Conservation (phyloP, 1,140 invertebrate genomes). For the Drosophila auraria region DNA sequence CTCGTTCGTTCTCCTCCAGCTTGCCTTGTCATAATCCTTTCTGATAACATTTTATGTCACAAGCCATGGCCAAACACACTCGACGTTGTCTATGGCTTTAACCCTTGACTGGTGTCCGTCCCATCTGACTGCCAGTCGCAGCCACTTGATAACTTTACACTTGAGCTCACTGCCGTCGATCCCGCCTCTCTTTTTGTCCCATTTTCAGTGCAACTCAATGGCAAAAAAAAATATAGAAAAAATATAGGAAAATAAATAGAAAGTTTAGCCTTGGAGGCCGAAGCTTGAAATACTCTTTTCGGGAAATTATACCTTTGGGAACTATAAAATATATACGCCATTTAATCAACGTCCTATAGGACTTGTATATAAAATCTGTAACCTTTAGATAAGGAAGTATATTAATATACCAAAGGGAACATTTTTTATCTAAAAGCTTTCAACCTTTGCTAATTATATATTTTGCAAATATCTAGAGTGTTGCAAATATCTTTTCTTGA, state of each 20-base stretch:
- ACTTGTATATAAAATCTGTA: no score
- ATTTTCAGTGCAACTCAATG: constrained; percentile 54
- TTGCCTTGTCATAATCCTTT: constrained; percentile 77
- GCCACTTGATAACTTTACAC: constrained; percentile 80
- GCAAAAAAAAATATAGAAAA: constrained; percentile 27
- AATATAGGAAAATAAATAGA: background rate
- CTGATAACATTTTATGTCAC: constrained; percentile 82
- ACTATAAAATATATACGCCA: background rate
- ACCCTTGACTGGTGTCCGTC: constrained; percentile 63
- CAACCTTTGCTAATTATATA: no score
- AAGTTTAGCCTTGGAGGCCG: background rate
- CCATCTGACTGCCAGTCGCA: constrained; percentile 48
- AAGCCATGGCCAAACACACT: constrained; percentile 79
- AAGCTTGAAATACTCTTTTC: background rate
- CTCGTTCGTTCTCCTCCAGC: constrained; percentile 7
- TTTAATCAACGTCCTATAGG: background rate
- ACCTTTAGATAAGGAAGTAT: no score
- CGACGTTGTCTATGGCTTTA: constrained; percentile 76
- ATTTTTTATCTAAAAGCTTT: no score
- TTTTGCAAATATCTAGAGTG: no score
- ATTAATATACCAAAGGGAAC: no score
- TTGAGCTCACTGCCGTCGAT: constrained; percentile 40
- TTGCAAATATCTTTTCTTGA: no score
- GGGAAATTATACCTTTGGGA: background rate
- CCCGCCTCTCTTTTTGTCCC: background rate